phyloP scores from a whole-genome alignment of 2,113 vertebrate genomes.

The Phyllostomus hastatus region DNA sequence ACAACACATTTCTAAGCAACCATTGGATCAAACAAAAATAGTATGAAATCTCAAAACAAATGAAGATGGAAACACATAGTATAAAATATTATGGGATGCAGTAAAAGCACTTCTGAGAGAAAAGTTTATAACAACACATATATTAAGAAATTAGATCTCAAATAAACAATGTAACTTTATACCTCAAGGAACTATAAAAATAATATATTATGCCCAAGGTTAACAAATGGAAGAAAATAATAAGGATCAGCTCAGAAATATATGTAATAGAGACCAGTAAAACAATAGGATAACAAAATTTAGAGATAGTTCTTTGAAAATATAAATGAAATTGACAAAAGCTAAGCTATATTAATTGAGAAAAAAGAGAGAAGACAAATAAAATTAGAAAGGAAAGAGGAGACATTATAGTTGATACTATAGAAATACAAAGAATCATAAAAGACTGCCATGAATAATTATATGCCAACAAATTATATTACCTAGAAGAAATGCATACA shows the following conservation, averaged over 20 bases:
- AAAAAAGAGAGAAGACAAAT: background rate
- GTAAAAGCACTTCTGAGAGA: background rate
- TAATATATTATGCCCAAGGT: background rate
- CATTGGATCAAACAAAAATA: background rate
- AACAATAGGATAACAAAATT: background rate
- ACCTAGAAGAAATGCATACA: too few relatives aligned
- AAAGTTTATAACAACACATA: background rate
- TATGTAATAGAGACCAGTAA: background rate
- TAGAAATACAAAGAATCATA: background rate
- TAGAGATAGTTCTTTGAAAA: background rate
- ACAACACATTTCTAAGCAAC: background rate
- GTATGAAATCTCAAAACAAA: background rate
- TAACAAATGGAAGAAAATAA: background rate
- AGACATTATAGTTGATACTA: background rate
- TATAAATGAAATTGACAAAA: background rate
- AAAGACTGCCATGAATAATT: background rate
- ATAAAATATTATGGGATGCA: background rate
- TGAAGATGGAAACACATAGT: background rate
- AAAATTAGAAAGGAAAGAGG: background rate
- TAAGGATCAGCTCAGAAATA: background rate
- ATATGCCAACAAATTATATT: too few relatives aligned
- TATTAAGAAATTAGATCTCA: background rate
- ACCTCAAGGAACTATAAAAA: too few relatives aligned
- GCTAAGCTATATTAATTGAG: background rate
- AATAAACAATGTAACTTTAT: too few relatives aligned